Evolutionary conservation across 1,140 invertebrate species (phyloP).

Genomic region (Papilio glaucus): DNA sequence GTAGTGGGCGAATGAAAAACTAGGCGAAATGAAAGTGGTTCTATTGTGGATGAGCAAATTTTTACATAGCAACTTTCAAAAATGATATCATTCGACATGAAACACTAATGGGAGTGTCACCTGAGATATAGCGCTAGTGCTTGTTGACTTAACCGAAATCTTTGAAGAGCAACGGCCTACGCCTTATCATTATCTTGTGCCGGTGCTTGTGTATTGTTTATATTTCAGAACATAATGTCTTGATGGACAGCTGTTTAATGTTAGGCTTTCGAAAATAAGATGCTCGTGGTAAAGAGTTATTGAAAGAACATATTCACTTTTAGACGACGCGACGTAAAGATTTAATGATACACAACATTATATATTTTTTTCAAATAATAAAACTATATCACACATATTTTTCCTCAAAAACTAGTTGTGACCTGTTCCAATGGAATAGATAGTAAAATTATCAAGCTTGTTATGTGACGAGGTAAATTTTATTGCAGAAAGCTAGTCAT

Average conservation of each 20-base stretch:
- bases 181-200: not conserved
- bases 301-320: not conserved
- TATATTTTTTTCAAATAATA: too few species aligned
- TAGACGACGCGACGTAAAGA: not conserved
- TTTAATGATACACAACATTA: too few species aligned
- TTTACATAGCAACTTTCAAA: constrained; percentile 33
- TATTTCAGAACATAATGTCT: constrained; percentile 6
- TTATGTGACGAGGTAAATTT: too few species aligned
- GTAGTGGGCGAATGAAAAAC: constrained; percentile 15
- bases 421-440: too few species aligned
- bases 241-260: constrained; percentile 17
- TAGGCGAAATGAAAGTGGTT: constrained; percentile 19
- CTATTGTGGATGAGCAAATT: constrained; percentile 23
- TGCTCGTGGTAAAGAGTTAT: not conserved
- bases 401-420: too few species aligned
- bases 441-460: too few species aligned
- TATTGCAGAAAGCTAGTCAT: too few species aligned
- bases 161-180: constrained; percentile 64
- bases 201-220: not conserved
- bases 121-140: constrained; percentile 44
- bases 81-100: constrained; percentile 35
- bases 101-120: constrained; percentile 34
- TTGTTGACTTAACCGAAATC: constrained; percentile 74
- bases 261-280: constrained; percentile 11
- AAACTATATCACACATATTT: too few species aligned